phyloP scores from a whole-genome alignment of 92 coral and sea anemone species.

The Galaxea fascicularis region DNA sequence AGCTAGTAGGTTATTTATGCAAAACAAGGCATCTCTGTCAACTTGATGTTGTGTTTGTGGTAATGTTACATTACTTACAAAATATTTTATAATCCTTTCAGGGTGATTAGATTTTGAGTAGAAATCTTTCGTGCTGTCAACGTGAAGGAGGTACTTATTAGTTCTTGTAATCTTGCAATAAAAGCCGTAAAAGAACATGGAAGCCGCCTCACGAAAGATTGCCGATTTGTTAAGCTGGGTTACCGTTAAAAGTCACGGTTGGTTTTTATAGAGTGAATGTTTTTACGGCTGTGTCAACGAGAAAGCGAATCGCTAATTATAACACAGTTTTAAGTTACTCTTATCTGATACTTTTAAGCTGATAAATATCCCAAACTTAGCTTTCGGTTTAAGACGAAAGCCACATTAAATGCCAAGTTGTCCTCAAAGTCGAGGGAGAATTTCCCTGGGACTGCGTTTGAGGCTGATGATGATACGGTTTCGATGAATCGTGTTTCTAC shows the following conservation, averaged over 20 bases:
- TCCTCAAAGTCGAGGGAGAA: too few relatives aligned
- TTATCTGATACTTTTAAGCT: not conserved
- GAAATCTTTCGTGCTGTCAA: too few relatives aligned
- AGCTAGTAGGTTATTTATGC: too few relatives aligned
- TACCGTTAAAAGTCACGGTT: not conserved
- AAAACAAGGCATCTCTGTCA: too few relatives aligned
- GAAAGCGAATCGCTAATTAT: not conserved
- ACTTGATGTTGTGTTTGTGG: too few relatives aligned
- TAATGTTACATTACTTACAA: too few relatives aligned
- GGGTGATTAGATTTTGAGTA: too few relatives aligned
- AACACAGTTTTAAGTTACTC: not conserved
- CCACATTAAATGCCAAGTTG: too few relatives aligned
- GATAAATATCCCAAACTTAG: not conserved
- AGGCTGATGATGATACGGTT: too few relatives aligned
- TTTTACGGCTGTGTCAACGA: not conserved
- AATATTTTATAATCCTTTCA: too few relatives aligned
- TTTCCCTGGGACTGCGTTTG: too few relatives aligned
- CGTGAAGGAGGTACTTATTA: constrained; percentile 6
- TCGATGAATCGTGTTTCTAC: too few relatives aligned
- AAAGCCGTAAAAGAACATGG: constrained; percentile 7
- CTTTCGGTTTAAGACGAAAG: not conserved
- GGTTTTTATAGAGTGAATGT: not conserved
- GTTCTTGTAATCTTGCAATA: not conserved
- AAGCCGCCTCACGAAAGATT: not conserved
- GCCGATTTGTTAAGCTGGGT: not conserved